Conservation (phyloP, 2,888 invertebrate genomes). For the Drosophila lacicola region DNA sequence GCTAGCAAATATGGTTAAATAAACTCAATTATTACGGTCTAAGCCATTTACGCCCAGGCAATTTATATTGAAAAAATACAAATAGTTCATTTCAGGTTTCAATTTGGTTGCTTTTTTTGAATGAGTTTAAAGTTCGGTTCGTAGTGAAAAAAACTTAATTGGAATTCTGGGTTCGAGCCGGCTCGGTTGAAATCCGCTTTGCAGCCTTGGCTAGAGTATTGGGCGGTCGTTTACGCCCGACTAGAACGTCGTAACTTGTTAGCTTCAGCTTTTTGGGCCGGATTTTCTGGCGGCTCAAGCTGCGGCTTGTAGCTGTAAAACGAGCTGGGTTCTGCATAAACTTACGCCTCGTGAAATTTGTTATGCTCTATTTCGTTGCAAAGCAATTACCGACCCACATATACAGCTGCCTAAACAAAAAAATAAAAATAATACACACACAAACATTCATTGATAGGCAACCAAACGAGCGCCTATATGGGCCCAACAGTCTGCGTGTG, state of each 20-base stretch:
- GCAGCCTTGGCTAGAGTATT: background rate
- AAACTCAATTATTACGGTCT: too few relatives aligned
- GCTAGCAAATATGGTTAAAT: too few relatives aligned
- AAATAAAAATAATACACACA: background rate
- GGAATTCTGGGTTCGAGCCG: too few relatives aligned
- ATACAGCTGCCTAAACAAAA: conserved; percentile 30
- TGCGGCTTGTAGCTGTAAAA: conserved; percentile 25
- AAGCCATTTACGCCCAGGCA: too few relatives aligned
- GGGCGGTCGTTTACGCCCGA: background rate
- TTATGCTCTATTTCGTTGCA: conserved; percentile 77
- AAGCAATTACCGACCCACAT: conserved; percentile 76
- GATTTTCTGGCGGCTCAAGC: conserved; percentile 31
- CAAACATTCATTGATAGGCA: conserved; percentile 1
- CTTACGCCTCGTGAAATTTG: conserved; percentile 75
- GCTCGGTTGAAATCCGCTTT: too few relatives aligned
- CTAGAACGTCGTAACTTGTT: conserved; percentile 16
- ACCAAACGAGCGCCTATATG: conserved; percentile 22
- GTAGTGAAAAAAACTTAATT: too few relatives aligned
- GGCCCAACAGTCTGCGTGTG: background rate
- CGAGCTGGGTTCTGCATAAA: conserved; percentile 47
- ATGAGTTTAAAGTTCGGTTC: too few relatives aligned
- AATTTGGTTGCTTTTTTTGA: too few relatives aligned
- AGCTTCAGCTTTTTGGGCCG: conserved; percentile 41
- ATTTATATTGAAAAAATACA: too few relatives aligned
- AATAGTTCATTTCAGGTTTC: too few relatives aligned